Conservation (phyloP, 2,888 invertebrate species). For the Cataglyphis altisquamis region DNA sequence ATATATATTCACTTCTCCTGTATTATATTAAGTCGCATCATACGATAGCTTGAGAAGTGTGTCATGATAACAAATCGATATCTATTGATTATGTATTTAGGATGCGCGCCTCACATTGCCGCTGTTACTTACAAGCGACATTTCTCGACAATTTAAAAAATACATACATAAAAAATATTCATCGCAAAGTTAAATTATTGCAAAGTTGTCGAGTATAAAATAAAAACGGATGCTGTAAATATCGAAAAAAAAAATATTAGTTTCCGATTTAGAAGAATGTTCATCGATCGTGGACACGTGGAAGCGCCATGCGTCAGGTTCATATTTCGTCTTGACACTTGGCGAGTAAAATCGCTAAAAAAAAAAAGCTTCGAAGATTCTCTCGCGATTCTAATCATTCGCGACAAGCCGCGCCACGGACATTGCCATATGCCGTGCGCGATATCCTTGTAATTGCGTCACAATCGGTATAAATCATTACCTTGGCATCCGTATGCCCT, state of each 20-base stretch:
- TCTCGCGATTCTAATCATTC: conserved; percentile 28
- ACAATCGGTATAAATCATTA: conserved; percentile 61
- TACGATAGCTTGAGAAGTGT: conserved; percentile 2
- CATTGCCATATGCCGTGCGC: conserved; percentile 32
- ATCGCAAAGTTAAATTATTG: background rate
- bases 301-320: background rate
- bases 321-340: background rate
- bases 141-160: background rate
- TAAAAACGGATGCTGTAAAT: background rate
- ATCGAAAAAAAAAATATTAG: background rate
- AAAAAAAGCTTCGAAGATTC: background rate
- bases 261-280: background rate
- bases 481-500: conserved; percentile 35
- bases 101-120: background rate
- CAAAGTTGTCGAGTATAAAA: background rate
- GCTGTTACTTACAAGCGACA: background rate
- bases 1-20: background rate
- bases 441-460: conserved; percentile 20
- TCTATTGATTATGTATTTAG: background rate
- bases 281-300: background rate
- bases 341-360: background rate
- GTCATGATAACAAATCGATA: background rate
- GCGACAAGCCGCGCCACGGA: background rate
- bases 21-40: background rate
- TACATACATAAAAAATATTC: background rate